phyloP scores from a whole-genome alignment of 2,113 vertebrate species.

The Tachysurus vachellii region DNA sequence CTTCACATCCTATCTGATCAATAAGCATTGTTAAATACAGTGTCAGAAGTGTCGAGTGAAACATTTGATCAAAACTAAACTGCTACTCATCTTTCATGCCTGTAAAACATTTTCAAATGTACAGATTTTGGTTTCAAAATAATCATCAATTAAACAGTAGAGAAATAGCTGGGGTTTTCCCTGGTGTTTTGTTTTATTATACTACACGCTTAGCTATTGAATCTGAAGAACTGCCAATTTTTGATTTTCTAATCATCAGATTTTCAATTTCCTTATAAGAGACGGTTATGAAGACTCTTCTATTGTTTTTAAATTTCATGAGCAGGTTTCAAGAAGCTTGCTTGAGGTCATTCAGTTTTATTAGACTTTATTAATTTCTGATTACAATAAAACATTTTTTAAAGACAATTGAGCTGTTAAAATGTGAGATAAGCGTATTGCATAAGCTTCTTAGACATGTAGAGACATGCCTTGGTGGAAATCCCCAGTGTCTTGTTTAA shows the following conservation, averaged over 20 bases:
- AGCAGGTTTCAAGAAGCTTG: neutral
- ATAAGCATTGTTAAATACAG: neutral
- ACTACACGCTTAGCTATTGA: neutral
- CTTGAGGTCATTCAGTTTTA: neutral
- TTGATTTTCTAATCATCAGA: neutral
- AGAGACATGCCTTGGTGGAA: no score
- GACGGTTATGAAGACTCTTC: neutral
- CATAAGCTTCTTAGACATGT: no score
- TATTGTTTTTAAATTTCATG: neutral
- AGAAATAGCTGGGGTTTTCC: no score
- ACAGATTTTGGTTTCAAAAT: conserved; percentile 30
- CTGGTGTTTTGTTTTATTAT: neutral
- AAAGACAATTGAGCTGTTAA: no score
- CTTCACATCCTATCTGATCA: neutral
- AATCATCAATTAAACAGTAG: conserved; percentile 7
- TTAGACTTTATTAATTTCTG: neutral
- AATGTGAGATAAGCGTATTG: no score
- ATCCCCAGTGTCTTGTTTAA: no score
- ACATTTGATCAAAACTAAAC: neutral
- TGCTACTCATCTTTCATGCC: neutral
- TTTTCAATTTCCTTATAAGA: neutral
- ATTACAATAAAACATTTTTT: neutral
- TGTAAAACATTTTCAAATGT: conserved; percentile 15
- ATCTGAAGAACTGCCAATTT: neutral
- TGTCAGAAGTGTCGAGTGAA: neutral